Evolutionary conservation across 2,797 vertebrate genomes (phyloP).

Genomic region (Microctenopoma lineatum): DNA sequence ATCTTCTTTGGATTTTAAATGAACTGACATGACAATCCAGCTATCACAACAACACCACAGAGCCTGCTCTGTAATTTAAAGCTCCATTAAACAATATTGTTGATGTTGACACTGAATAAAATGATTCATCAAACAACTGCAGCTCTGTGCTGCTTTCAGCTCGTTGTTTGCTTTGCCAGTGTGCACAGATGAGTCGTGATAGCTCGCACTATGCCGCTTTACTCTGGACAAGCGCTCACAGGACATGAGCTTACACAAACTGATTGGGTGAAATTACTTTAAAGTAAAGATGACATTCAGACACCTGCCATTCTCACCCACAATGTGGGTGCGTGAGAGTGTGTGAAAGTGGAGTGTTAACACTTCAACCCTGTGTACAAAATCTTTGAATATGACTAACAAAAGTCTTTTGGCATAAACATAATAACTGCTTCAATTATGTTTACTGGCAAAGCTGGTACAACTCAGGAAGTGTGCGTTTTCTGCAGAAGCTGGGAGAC

Average conservation of each 20-base stretch:
- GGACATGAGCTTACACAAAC: background rate
- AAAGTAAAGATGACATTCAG: background rate
- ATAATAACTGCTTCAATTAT: too few species aligned
- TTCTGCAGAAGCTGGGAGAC: too few species aligned
- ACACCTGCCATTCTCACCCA: background rate
- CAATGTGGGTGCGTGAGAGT: too few species aligned
- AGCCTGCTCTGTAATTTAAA: conserved; percentile 28
- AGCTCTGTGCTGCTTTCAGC: conserved; percentile 4
- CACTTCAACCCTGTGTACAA: too few species aligned
- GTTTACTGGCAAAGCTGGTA: too few species aligned
- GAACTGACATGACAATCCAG: conserved; percentile 11
- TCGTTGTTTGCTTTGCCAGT: conserved; percentile 21
- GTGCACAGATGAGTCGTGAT: conserved; percentile 1
- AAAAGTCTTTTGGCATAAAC: too few species aligned
- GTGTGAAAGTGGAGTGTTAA: too few species aligned
- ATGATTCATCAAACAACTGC: conserved; percentile 15
- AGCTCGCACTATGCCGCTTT: background rate
- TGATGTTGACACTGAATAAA: conserved; percentile 22
- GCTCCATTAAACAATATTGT: conserved; percentile 43
- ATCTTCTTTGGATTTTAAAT: conserved; percentile 29
- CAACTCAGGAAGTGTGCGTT: too few species aligned
- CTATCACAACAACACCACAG: conserved; percentile 18
- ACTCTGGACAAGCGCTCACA: background rate
- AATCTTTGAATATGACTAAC: too few species aligned
- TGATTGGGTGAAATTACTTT: background rate